A percentile compares a stretch with the other conserved stretches of the same genome.
phyloP scores from a whole-genome alignment of 1,140 invertebrate genomes.

The Hyles euphorbiae region DNA sequence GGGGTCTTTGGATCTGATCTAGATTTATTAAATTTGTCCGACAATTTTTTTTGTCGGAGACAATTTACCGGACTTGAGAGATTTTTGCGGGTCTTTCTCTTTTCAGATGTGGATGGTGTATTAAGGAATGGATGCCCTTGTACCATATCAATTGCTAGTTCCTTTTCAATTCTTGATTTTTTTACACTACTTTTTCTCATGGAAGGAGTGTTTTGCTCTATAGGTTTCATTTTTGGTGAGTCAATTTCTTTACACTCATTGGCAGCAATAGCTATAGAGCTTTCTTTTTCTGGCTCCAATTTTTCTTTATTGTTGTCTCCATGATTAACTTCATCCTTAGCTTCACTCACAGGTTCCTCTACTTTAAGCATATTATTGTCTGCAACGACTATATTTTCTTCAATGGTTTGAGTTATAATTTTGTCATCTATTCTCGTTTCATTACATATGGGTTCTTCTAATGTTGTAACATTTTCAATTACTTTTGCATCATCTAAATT shows the following conservation, averaged over 20 bases:
- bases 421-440: too few relatives aligned
- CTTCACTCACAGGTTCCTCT: neutral
- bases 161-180: constrained; percentile 59
- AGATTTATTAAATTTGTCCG: constrained; percentile 37
- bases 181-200: constrained; percentile 37
- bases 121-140: constrained; percentile 64
- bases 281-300: constrained; percentile 7
- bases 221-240: neutral
- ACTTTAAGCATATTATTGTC: neutral
- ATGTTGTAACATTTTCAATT: too few relatives aligned
- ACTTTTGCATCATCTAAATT: too few relatives aligned
- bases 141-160: constrained; percentile 67
- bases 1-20: constrained; percentile 27
- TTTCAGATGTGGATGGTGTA: constrained; percentile 26
- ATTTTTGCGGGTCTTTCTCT: constrained; percentile 46
- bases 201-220: constrained; percentile 5
- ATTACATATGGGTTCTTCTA: too few relatives aligned
- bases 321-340: constrained; percentile 1
- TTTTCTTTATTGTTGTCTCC: constrained; percentile 5
- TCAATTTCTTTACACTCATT: neutral
- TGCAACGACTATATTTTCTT: neutral
- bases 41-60: constrained; percentile 33
- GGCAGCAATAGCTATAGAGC: neutral
- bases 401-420: too few relatives aligned
- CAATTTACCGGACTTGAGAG: constrained; percentile 23